Conservation (phyloP, 2,888 invertebrate genomes). For the Pollenia angustigena region DNA sequence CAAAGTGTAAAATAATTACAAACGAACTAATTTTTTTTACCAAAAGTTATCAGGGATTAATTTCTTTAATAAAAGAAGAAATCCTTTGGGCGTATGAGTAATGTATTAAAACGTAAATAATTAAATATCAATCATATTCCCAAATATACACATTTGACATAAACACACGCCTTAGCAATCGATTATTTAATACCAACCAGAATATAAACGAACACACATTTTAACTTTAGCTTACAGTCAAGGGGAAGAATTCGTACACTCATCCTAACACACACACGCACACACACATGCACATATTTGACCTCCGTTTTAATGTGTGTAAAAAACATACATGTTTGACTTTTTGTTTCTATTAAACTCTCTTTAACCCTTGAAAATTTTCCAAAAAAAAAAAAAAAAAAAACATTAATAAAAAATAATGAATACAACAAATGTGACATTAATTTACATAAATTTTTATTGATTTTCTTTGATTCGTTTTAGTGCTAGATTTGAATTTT, state of each 20-base stretch:
- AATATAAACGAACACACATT: background rate
- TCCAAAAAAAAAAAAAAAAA: background rate
- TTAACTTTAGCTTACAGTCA: too few relatives aligned
- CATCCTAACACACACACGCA: background rate
- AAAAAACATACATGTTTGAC: background rate
- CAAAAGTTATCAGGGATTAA: background rate
- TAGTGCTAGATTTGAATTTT: background rate
- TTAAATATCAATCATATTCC: conserved; percentile 49
- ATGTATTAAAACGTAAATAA: conserved; percentile 22
- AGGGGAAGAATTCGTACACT: too few relatives aligned
- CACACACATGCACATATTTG: background rate
- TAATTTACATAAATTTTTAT: conserved; percentile 51
- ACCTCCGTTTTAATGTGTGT: background rate
- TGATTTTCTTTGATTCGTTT: conserved; percentile 26
- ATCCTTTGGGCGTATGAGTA: background rate
- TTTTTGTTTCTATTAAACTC: background rate
- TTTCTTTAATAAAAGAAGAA: background rate
- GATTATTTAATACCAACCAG: conserved; percentile 21
- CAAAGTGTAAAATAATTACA: too few relatives aligned
- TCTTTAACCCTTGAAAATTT: background rate
- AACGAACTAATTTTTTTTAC: too few relatives aligned
- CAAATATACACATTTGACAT: background rate
- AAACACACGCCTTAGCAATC: conserved; percentile 15
- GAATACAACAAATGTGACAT: conserved; percentile 50
- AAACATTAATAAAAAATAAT: conserved; percentile 10